A percentile compares a stretch with the other conserved stretches of the same genome.
Conservation (phyloP, 2,797 vertebrate genomes). For the Crocidura indochinensis region DNA sequence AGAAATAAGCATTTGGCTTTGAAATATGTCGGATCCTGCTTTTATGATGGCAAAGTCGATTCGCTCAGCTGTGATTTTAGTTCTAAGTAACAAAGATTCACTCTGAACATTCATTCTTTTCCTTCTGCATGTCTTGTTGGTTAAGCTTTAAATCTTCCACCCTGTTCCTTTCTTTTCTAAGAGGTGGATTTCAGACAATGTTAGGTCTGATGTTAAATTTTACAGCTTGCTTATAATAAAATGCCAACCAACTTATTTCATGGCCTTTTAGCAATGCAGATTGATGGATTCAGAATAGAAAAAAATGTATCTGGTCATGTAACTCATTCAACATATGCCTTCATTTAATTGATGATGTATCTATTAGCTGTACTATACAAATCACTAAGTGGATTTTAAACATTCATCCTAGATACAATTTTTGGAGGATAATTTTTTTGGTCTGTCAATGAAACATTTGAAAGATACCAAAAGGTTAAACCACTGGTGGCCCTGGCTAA, state of each 20-base stretch:
- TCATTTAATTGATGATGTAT: constrained; percentile 85
- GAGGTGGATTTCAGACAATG: constrained; percentile 82
- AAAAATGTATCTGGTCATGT: constrained; percentile 82
- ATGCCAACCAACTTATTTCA: constrained; percentile 88
- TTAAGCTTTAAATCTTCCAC: constrained; percentile 87
- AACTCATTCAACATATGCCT: constrained; percentile 72
- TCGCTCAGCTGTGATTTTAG: constrained; percentile 87
- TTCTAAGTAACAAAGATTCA: constrained; percentile 86
- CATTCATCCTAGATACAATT: constrained; percentile 53
- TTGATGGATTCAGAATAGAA: constrained; percentile 86
- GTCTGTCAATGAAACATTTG: constrained; percentile 73
- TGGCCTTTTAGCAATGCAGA: constrained; percentile 85
- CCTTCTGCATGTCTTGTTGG: constrained; percentile 87
- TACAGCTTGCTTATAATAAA: constrained; percentile 88
- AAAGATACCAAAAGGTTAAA: constrained; percentile 81
- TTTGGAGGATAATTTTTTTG: not conserved
- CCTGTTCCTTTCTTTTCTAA: constrained; percentile 85
- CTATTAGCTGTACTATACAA: constrained; percentile 82
- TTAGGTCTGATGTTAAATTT: constrained; percentile 87
- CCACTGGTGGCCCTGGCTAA: constrained; percentile 68
- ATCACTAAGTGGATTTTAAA: constrained; percentile 70
- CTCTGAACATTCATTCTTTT: constrained; percentile 83
- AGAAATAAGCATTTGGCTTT: constrained; percentile 87
- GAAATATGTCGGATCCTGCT: constrained; percentile 88
- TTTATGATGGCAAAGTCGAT: constrained; percentile 86